phyloP scores from a whole-genome alignment of 2,113 vertebrate genomes.

The Cranoglanis bouderius region DNA sequence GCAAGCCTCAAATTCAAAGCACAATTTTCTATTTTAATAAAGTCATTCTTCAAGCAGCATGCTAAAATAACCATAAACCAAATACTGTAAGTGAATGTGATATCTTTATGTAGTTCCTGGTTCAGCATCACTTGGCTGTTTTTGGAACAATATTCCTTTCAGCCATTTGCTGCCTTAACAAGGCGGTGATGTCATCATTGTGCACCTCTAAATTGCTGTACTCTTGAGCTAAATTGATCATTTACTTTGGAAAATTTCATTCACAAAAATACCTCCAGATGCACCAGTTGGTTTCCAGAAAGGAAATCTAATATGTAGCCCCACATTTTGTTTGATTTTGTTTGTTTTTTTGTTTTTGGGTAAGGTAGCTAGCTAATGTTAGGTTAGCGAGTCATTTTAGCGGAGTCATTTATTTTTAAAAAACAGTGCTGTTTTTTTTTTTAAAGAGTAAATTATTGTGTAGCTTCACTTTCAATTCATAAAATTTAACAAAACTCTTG shows the following conservation, averaged over 20 bases:
- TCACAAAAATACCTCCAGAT: not conserved
- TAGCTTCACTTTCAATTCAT: not conserved
- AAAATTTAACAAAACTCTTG: not conserved
- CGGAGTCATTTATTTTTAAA: not conserved
- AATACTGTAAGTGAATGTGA: not conserved
- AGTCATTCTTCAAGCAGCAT: not conserved
- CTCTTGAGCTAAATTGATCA: not conserved
- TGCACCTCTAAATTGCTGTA: not conserved
- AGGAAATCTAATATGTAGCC: not conserved
- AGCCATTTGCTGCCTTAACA: not conserved
- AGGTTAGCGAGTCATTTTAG: not conserved
- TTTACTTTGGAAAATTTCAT: not conserved
- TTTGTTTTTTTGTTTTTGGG: not conserved
- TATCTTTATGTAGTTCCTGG: not conserved
- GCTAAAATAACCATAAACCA: not conserved
- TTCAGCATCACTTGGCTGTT: not conserved
- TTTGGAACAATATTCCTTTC: not conserved
- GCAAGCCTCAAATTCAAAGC: not conserved
- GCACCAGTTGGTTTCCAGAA: too few species aligned
- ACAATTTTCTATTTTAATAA: not conserved
- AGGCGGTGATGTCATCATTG: not conserved
- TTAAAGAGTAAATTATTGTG: not conserved
- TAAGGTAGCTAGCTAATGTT: not conserved
- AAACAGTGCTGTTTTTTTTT: not conserved
- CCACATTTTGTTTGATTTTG: too few species aligned